These are phyloP conservation scores for Bugulina stolonifera DNA, from an alignment of 2,888 invertebrate species.

Conservation along the genomic window DNA sequence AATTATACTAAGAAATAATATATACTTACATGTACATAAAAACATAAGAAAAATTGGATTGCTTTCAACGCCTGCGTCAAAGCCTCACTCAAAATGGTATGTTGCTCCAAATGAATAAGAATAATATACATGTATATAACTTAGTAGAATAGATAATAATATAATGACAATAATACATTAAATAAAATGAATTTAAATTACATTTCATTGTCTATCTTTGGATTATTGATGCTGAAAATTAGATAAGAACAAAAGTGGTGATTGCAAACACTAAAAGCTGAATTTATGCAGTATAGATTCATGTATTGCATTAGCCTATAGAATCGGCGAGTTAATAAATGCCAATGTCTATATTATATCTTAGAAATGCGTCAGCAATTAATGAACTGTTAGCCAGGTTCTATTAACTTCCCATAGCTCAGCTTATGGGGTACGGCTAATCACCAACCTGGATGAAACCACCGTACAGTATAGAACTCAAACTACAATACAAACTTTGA, in stretches of 20 bases:
- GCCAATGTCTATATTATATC: neutral
- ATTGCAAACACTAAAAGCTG: neutral
- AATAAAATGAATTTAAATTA: neutral
- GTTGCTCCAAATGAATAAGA: neutral
- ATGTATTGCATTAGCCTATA: too few species aligned
- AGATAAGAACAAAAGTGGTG: neutral
- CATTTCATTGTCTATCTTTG: neutral
- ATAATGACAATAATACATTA: neutral
- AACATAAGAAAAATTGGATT: neutral
- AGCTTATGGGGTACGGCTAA: too few species aligned
- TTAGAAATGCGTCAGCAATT: neutral
- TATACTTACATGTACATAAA: neutral
- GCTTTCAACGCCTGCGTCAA: neutral
- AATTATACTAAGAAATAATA: neutral
- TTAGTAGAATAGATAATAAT: neutral
- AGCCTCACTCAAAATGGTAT: neutral
- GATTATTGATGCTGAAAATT: too few species aligned
- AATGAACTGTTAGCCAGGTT: too few species aligned
- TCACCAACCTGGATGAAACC: too few species aligned
- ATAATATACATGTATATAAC: neutral
- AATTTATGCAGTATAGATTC: too few species aligned
- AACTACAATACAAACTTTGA: too few species aligned
- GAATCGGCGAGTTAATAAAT: neutral
- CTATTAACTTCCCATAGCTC: too few species aligned
- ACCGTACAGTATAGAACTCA: too few species aligned